Evolutionary conservation across 1,140 invertebrate species (phyloP), one percentile per base, ranked within the genome.

Genomic region (Akabosia matsudoensis): DNA sequence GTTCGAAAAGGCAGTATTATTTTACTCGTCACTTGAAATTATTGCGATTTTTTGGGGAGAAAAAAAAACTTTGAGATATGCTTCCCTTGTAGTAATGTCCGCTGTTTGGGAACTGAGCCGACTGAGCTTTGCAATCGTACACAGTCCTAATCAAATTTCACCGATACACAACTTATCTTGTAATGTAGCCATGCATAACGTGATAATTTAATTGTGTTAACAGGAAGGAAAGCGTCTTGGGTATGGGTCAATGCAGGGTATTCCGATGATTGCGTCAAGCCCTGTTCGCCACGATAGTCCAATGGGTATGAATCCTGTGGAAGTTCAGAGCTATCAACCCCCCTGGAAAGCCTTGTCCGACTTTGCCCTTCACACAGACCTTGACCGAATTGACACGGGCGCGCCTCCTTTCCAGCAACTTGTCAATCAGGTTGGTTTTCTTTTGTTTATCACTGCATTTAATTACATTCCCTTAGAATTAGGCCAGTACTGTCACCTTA

Each of bases 261-360:
- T 98, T 73, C 96, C 96, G 0, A 95, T 98, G 91, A 95, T 98
- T 26, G 96, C 96, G 0, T 94, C 94, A 14, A 96, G 93, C 82
- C 96, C 97, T 7, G 95, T 98, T 0, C 89, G 93, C 37, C 95
- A 98, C 85, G 96, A 97, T 84, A 92, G 92, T 79, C 93, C 93
- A 0, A 87, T 93, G 56, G 92, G 93, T 45, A 89, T 95, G 84
- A 92, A 93, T 82, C 91, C 92, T 14, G 87, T 96, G 37, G 94
- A 97, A 85, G 95, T 98, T 33, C 94, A 96, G 82, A 94, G 93
- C 75, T 98, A 98, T 88, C 96, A 97, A 86, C 95, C 96, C 52
- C 96, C 95, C 14, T 98, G 96, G 96, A 97, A 98, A 87, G 93
- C 95, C 54, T 90, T 98, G 22, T 92, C 92, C 33, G 96, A 98